Conservation (phyloP, 2,113 vertebrate genomes). For the Toxotes chatareus region DNA sequence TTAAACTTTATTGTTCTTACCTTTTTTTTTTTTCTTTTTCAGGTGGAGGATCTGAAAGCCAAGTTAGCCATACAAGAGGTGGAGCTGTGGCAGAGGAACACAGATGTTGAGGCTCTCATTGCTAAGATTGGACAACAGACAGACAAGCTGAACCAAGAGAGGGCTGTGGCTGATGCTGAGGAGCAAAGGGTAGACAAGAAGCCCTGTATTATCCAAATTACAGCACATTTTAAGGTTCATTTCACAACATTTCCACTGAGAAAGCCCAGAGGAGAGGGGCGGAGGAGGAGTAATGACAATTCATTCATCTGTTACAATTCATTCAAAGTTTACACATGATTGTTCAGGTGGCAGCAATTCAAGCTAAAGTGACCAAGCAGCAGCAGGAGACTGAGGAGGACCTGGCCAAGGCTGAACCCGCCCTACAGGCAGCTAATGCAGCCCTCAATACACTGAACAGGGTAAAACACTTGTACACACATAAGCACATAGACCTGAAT, state of each 20-base stretch:
- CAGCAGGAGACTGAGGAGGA: conserved; percentile 83
- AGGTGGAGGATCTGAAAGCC: conserved; percentile 92
- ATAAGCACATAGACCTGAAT: not conserved
- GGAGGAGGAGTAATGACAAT: not conserved
- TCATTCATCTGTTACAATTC: not conserved
- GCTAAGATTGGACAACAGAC: conserved; percentile 82
- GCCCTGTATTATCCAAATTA: not conserved
- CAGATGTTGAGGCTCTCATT: conserved; percentile 82
- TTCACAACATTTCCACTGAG: not conserved
- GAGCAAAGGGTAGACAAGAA: conserved; percentile 73
- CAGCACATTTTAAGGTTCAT: not conserved
- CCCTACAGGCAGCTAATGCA: conserved; percentile 79
- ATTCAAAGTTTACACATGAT: not conserved
- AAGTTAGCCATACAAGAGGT: conserved; percentile 89
- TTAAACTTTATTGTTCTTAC: not conserved
- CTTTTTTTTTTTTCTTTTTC: not conserved
- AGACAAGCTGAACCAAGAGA: conserved; percentile 82
- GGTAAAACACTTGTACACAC: conserved; percentile 52
- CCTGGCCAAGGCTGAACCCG: conserved; percentile 81
- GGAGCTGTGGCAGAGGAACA: conserved; percentile 90
- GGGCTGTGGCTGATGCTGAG: conserved; percentile 76
- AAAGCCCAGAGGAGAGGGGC: not conserved
- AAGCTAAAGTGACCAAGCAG: conserved; percentile 85
- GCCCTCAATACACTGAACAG: conserved; percentile 81
- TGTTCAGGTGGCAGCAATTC: conserved; percentile 80